These are phyloP conservation scores for Antedon mediterranea DNA, from an alignment of 53 echinoderm and acorn worm species.

Conservation along the genomic window DNA sequence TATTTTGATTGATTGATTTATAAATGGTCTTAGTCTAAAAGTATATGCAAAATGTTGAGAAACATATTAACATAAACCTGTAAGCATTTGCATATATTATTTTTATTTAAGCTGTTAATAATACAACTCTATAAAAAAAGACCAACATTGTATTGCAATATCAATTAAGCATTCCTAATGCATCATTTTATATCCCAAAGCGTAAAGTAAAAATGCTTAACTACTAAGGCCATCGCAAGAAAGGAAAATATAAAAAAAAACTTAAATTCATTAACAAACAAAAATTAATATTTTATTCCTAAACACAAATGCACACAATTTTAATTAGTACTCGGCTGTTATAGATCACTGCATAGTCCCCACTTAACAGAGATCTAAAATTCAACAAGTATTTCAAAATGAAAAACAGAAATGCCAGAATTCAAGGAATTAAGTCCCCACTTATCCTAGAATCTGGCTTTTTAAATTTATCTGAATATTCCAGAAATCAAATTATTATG, in stretches of 20 bases:
- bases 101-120: too few species aligned
- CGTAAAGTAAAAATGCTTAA: too few species aligned
- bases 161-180: too few species aligned
- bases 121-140: too few species aligned
- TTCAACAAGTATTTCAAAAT: background rate
- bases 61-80: too few species aligned
- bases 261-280: background rate
- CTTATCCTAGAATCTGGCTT: background rate
- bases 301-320: background rate
- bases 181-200: too few species aligned
- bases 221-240: too few species aligned
- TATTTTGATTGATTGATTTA: too few species aligned
- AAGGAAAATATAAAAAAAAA: background rate
- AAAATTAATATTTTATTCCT: background rate
- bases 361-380: background rate
- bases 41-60: too few species aligned
- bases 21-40: too few species aligned
- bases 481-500: background rate
- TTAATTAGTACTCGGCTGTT: background rate
- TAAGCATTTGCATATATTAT: too few species aligned
- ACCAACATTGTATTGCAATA: too few species aligned
- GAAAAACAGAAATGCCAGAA: background rate
- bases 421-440: background rate
- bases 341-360: background rate
- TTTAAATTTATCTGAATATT: background rate